Percentiles rank a stretch among this genome's conserved stretches.
Conservation (phyloP, 2,888 invertebrate genomes). For the Ormyrus rosae region DNA sequence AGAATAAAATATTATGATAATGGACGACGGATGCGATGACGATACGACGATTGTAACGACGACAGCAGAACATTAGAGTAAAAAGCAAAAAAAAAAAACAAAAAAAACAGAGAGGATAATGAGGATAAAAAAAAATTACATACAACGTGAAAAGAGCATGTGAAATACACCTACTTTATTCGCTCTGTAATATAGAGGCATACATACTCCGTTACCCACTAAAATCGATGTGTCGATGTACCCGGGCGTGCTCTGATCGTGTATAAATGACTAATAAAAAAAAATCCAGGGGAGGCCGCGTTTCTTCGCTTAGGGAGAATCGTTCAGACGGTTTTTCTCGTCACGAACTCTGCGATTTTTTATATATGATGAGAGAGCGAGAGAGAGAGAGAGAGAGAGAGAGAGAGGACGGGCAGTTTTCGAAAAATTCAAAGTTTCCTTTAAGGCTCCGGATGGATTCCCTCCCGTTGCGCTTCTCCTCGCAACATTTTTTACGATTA, state of each 20-base stretch:
- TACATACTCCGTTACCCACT: constrained; percentile 69
- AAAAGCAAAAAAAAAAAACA: constrained; percentile 37
- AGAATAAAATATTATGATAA: constrained; percentile 63
- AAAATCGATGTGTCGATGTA: constrained; percentile 73
- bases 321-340: constrained; percentile 40
- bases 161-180: constrained; percentile 64
- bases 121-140: constrained; percentile 49
- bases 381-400: neutral
- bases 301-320: constrained; percentile 2
- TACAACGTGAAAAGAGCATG: constrained; percentile 36
- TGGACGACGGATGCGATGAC: constrained; percentile 58
- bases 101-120: constrained; percentile 38
- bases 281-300: neutral
- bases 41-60: constrained; percentile 48
- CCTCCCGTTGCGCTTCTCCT: neutral
- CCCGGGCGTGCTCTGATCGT: constrained; percentile 69
- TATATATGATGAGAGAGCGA: neutral
- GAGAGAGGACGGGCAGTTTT: too few relatives aligned
- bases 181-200: constrained; percentile 72
- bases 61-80: constrained; percentile 35
- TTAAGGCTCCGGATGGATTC: neutral
- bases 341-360: constrained; percentile 36
- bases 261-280: constrained; percentile 19
- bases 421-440: too few relatives aligned
- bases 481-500: constrained; percentile 25